Conservation (phyloP, 2,888 invertebrate species). For the Dicycla oo region DNA sequence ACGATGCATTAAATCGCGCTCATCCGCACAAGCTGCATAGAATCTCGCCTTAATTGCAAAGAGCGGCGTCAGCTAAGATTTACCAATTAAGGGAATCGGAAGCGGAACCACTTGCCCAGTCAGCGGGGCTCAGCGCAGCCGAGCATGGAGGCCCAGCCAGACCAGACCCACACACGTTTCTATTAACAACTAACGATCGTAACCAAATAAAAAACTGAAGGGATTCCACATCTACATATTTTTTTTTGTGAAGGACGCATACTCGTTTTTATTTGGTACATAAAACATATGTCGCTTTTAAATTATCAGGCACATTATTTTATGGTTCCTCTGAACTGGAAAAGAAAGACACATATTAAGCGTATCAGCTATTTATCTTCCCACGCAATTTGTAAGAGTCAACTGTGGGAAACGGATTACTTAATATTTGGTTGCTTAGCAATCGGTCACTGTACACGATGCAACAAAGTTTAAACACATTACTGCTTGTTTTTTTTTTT, state of each 20-base stretch:
- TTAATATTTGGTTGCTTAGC: constrained; percentile 39
- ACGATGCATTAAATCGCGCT: constrained; percentile 77
- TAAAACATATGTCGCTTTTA: constrained; percentile 47
- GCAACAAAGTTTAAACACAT: constrained; percentile 30
- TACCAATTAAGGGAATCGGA: constrained; percentile 87
- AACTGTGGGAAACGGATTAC: constrained; percentile 61
- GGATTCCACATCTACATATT: constrained; percentile 51
- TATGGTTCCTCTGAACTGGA: constrained; percentile 50
- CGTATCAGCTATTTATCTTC: constrained; percentile 58
- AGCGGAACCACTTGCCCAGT: constrained; percentile 84
- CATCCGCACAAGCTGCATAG: constrained; percentile 78
- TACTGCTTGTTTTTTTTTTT: background rate
- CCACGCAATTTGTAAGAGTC: constrained; percentile 62
- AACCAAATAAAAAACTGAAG: constrained; percentile 61
- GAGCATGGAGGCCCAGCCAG: constrained; percentile 33
- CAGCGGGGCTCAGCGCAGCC: constrained; percentile 72
- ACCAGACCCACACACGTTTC: constrained; percentile 34
- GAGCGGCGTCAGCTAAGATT: constrained; percentile 88
- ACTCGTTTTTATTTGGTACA: constrained; percentile 36
- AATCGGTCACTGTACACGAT: constrained; percentile 38
- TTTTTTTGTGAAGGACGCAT: constrained; percentile 35
- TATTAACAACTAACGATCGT: constrained; percentile 52
- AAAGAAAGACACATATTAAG: constrained; percentile 61
- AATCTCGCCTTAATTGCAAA: constrained; percentile 84
- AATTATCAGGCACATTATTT: constrained; percentile 55